Conservation (phyloP, 2,113 vertebrate species). For the Octodon degus region DNA sequence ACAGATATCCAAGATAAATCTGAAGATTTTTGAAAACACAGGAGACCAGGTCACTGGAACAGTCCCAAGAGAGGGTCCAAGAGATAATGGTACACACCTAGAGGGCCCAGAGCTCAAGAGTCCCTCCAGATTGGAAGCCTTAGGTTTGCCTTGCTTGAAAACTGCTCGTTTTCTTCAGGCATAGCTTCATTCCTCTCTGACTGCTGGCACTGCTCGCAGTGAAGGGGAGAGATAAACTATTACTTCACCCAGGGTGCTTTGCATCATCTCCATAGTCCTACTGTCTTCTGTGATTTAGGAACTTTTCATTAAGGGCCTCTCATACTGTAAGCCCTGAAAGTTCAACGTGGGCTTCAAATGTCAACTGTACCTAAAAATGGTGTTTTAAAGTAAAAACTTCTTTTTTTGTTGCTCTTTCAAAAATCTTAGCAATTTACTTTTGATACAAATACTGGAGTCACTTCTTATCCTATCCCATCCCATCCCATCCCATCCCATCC, state of each 20-base stretch:
- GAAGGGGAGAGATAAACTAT: not conserved
- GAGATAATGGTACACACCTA: not conserved
- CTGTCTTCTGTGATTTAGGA: not conserved
- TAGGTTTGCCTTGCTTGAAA: not conserved
- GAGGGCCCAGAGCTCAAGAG: not conserved
- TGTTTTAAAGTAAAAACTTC: not conserved
- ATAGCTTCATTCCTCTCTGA: not conserved
- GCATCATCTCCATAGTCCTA: not conserved
- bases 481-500: not conserved
- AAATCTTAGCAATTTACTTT: not conserved
- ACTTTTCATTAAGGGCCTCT: not conserved
- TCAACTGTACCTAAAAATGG: not conserved
- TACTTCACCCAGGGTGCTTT: not conserved
- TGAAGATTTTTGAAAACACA: not conserved
- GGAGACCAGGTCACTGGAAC: not conserved
- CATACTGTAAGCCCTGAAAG: not conserved
- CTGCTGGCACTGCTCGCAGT: not conserved
- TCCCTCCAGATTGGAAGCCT: not conserved
- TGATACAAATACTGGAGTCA: not conserved
- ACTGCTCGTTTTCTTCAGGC: not conserved
- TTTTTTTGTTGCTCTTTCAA: conserved; percentile 6
- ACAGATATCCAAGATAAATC: not conserved
- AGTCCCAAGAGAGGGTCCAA: not conserved
- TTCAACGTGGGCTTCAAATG: conserved; percentile 7
- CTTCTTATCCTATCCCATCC: not conserved